A percentile compares a stretch with the other conserved stretches of the same genome.
These are phyloP conservation scores for Cygnus buccinator DNA, from an alignment of 2,113 vertebrate species.

Conservation along the genomic window DNA sequence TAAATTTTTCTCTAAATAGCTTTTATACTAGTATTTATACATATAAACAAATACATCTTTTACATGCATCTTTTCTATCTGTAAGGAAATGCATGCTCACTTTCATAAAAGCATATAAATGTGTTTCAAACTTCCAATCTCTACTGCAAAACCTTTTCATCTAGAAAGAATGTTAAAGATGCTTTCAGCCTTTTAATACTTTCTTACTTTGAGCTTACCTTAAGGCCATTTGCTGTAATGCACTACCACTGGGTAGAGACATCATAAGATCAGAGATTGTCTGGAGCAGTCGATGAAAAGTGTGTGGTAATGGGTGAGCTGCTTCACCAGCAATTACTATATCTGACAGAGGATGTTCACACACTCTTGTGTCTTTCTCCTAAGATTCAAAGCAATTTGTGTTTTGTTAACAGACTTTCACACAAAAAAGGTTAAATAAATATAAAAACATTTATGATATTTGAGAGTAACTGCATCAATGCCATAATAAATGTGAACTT, in stretches of 20 bases:
- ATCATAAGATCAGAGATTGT: conserved; percentile 99
- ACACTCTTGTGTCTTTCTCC: conserved; percentile 96
- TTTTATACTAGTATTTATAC: background rate
- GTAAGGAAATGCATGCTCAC: background rate
- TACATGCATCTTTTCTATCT: background rate
- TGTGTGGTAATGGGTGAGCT: conserved; percentile 95
- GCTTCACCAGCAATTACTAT: conserved; percentile 99
- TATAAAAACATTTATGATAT: background rate
- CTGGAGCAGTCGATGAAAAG: conserved; percentile 96
- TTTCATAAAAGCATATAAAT: background rate
- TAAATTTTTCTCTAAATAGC: background rate
- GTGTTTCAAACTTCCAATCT: background rate
- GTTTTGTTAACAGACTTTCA: background rate
- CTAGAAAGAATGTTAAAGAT: background rate
- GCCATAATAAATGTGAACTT: background rate
- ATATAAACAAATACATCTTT: background rate
- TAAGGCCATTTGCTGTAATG: conserved; percentile 97
- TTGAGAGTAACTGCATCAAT: background rate
- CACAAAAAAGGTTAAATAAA: background rate
- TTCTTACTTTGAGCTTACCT: conserved; percentile 76
- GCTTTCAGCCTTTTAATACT: background rate
- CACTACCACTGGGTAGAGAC: conserved; percentile 96
- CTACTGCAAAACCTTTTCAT: background rate
- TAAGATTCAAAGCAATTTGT: conserved; percentile 54
- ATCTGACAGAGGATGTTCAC: conserved; percentile 96